Percentiles rank a stretch among this genome's conserved stretches.
Conservation (phyloP, 1,140 invertebrate species). For the Tetranychus cinnabarinus region DNA sequence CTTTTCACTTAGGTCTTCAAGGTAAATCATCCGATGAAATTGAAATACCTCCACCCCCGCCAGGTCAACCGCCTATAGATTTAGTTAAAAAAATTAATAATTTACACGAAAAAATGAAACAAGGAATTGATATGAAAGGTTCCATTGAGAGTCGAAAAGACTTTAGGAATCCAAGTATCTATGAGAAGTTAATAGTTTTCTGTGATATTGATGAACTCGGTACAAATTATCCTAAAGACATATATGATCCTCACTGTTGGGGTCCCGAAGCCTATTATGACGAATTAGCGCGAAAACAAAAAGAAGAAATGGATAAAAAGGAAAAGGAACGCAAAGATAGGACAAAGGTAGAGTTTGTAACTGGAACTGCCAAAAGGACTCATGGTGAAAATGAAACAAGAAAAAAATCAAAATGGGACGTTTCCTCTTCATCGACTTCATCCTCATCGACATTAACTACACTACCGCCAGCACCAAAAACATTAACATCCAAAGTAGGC, state of each 20-base stretch:
- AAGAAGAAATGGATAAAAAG: slow-evolving; percentile 68
- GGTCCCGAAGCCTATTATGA: slow-evolving; percentile 78
- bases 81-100: slow-evolving; percentile 45
- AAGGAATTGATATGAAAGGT: slow-evolving; percentile 51
- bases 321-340: slow-evolving; percentile 73
- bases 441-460: too few species aligned
- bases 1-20: slow-evolving; percentile 10
- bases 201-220: slow-evolving; percentile 84
- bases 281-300: slow-evolving; percentile 64
- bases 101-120: slow-evolving; percentile 45
- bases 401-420: neutral
- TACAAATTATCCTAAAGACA: slow-evolving; percentile 67
- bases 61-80: slow-evolving; percentile 9
- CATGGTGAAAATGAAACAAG: neutral
- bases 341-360: slow-evolving; percentile 34
- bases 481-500: too few species aligned
- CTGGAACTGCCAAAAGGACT: slow-evolving; percentile 32
- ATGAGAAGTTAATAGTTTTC: slow-evolving; percentile 81
- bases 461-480: too few species aligned
- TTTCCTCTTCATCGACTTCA: neutral
- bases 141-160: slow-evolving; percentile 71
- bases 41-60: slow-evolving; percentile 11
- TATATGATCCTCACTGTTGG: slow-evolving; percentile 77
- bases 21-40: slow-evolving; percentile 9
- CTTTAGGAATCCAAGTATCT: slow-evolving; percentile 84